Base-by-base conservation (phyloP, 2,888 invertebrate genomes). In the Deroplatys truncata region DNA sequence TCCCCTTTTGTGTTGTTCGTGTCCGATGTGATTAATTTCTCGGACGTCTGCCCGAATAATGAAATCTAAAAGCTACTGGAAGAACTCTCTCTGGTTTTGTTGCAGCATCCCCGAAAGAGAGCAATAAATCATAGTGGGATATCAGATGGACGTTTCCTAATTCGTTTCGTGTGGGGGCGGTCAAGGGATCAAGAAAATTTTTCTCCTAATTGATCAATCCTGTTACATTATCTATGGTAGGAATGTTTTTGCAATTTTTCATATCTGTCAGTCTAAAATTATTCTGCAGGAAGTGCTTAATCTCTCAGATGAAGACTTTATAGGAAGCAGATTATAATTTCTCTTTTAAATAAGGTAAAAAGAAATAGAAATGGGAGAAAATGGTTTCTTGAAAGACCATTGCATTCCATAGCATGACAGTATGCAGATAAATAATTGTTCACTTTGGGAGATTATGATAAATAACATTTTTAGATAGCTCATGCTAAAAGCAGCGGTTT, bases 61-160 rank as follows among this genome's bases (percentile, higher is more conserved):
- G 88, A 88, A 90, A 88, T 88, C 89, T 83, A 90, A 90, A 90
- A 88, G 89, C 89, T 84, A n/a, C 86, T 85, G 56, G 56, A 72
- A 72, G 56, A 72, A 72, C 56, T 72, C 56, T 72, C 56, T 20
- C 13, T 72, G 56, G 56, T 72, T 72, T 72, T 72, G 56, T 72
- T 72, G 56, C 56, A 72, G 56, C 56, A 72, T 72, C 56, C 56
- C 56, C 56, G 25, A 72, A 72, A 72, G 56, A 25, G 56, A 72
- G 56, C 56, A 20, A 72, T 72, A 72, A 72, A 72, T 72, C 56
- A 72, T 72, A 72, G 20, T 25, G 25, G 20, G 25, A 25, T 25
- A 72, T 72, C 56, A 72, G 56, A 72, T 72, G 56, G 56, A 72
- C 56, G 56, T 72, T 72, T 72, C 56, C 25, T 72, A 72, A 72